Conservation (phyloP, 1,140 invertebrate species). For the honey bee (Apis mellifera) region Amel_HAv3.1 CM009943.2:6837001-6837500, state of each 20-base stretch:
- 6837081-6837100: constrained; percentile 54
- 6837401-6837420: constrained; percentile 70
- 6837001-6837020: not conserved
- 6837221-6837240: not conserved
- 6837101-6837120: constrained; percentile 29
- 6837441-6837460: constrained; percentile 74
- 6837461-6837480: constrained; percentile 73
- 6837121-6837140: constrained; percentile 18
- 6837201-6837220: constrained; percentile 16
- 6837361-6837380: constrained; percentile 72
- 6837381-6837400: constrained; percentile 58
- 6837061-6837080: constrained; percentile 24
- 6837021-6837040: not conserved
- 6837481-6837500: constrained; percentile 53
- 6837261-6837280: constrained; percentile 27
- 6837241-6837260: not conserved
- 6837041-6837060: constrained; percentile 19
- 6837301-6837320: constrained; percentile 43
- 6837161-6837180: constrained; percentile 50
- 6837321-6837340: constrained; percentile 70
- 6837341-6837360: constrained; percentile 59
- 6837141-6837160: not conserved
- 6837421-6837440: constrained; percentile 71
- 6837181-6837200: constrained; percentile 44
- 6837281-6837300: constrained; percentile 45